Percentiles rank a stretch among this genome's conserved stretches.
phyloP scores from a whole-genome alignment of 1,140 invertebrate species.

The Lepidurus arcticus region DNA sequence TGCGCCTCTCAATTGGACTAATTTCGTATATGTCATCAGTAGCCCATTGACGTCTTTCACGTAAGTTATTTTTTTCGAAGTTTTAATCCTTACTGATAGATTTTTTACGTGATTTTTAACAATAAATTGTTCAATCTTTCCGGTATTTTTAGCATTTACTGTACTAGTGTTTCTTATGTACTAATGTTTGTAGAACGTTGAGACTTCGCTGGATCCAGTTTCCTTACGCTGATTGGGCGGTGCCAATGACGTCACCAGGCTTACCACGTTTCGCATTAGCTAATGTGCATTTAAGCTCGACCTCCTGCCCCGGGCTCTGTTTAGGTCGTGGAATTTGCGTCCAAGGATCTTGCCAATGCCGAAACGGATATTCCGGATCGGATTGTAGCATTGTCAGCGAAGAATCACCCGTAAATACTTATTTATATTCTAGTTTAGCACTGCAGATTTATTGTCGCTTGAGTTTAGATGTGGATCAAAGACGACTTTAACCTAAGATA shows the following conservation, averaged over 20 bases:
- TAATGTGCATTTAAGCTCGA: background rate
- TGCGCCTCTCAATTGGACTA: slow-evolving; percentile 42
- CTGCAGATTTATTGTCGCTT: slow-evolving; percentile 11
- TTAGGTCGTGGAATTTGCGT: slow-evolving; percentile 46
- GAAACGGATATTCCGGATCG: slow-evolving; percentile 38
- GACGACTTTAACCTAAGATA: slow-evolving; percentile 42
- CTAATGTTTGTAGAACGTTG: slow-evolving; percentile 32
- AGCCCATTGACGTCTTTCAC: background rate
- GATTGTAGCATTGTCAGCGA: slow-evolving; percentile 36
- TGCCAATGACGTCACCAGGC: slow-evolving; percentile 46
- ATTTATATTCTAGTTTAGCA: slow-evolving; percentile 38
- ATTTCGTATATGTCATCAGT: slow-evolving; percentile 39
- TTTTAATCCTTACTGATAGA: background rate
- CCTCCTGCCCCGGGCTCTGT: slow-evolving; percentile 45
- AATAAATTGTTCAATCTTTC: background rate
- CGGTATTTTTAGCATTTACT: background rate
- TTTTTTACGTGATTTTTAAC: background rate
- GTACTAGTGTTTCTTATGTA: background rate
- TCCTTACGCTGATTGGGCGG: slow-evolving; percentile 34
- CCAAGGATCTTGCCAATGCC: slow-evolving; percentile 44
- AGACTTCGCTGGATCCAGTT: slow-evolving; percentile 45
- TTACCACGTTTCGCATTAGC: slow-evolving; percentile 44
- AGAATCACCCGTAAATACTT: slow-evolving; percentile 36
- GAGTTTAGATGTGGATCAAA: slow-evolving; percentile 38
- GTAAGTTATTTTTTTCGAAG: background rate